A percentile compares a stretch with the other conserved stretches of the same genome.
These are phyloP conservation scores for Cantharis nigra DNA, from an alignment of 2,888 invertebrate species.

Conservation along the genomic window DNA sequence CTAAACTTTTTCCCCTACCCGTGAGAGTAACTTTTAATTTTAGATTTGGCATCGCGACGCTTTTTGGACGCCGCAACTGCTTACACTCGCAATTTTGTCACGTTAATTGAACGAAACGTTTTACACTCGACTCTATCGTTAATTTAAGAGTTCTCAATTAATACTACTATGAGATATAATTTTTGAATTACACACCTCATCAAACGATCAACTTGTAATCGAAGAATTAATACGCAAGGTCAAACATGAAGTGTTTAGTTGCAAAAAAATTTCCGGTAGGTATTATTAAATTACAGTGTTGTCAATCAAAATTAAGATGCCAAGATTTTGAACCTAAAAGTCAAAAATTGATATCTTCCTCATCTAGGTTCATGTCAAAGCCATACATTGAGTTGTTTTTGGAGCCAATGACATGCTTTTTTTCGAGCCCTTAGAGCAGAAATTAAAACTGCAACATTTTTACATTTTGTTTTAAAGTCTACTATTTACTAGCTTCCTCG, in stretches of 20 bases:
- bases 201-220: neutral
- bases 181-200: neutral
- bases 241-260: neutral
- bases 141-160: neutral
- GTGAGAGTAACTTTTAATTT: conserved; percentile 57
- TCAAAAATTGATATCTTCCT: neutral
- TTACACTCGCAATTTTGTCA: conserved; percentile 22
- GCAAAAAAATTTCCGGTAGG: neutral
- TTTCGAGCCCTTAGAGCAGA: no score
- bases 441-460: no score
- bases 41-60: conserved; percentile 69
- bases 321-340: neutral
- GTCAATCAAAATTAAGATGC: neutral
- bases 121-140: neutral
- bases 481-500: no score
- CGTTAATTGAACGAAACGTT: conserved; percentile 20
- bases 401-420: no score
- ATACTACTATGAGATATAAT: neutral
- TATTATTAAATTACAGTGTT: neutral
- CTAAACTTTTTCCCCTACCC: conserved; percentile 41
- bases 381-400: no score
- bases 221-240: neutral
- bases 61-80: conserved; percentile 11
- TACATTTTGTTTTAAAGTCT: no score
- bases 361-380: neutral